Evolutionary conservation across 92 coral and sea anemone genomes (phyloP).

Genomic region (Porites divaricata): DNA sequence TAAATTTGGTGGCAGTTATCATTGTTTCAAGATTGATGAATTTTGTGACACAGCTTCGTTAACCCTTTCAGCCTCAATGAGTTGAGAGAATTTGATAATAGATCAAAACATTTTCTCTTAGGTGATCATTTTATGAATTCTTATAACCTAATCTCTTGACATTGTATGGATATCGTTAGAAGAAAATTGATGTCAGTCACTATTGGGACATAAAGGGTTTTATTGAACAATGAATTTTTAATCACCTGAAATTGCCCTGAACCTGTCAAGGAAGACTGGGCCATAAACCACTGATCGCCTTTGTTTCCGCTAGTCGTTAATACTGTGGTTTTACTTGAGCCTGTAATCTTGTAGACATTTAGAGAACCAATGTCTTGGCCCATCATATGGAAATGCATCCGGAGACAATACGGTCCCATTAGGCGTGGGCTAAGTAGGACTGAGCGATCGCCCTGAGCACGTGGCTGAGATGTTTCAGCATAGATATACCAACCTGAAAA

Average conservation of each 20-base stretch:
- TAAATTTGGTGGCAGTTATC: too few relatives aligned
- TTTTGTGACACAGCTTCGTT: too few relatives aligned
- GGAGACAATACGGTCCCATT: conserved; percentile 35
- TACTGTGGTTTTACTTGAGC: background rate
- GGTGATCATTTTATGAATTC: too few relatives aligned
- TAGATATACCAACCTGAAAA: conserved; percentile 34
- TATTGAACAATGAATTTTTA: too few relatives aligned
- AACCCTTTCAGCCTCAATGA: too few relatives aligned
- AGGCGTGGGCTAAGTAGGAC: conserved; percentile 27
- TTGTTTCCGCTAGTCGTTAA: conserved; percentile 32
- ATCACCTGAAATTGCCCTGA: conserved; percentile 33
- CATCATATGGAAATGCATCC: conserved; percentile 35
- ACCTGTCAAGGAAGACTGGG: conserved; percentile 25
- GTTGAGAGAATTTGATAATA: too few relatives aligned
- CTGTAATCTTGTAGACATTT: conserved; percentile 18
- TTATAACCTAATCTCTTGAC: too few relatives aligned
- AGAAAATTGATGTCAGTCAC: too few relatives aligned
- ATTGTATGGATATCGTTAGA: too few relatives aligned
- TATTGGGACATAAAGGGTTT: too few relatives aligned
- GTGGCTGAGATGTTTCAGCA: conserved; percentile 35
- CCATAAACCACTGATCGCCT: conserved; percentile 37
- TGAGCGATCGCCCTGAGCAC: conserved; percentile 7
- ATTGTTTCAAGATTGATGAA: too few relatives aligned
- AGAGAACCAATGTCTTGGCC: conserved; percentile 36
- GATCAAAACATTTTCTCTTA: too few relatives aligned